Evolutionary conservation across 2,888 invertebrate species (phyloP).

Genomic region (Mimas tiliae): DNA sequence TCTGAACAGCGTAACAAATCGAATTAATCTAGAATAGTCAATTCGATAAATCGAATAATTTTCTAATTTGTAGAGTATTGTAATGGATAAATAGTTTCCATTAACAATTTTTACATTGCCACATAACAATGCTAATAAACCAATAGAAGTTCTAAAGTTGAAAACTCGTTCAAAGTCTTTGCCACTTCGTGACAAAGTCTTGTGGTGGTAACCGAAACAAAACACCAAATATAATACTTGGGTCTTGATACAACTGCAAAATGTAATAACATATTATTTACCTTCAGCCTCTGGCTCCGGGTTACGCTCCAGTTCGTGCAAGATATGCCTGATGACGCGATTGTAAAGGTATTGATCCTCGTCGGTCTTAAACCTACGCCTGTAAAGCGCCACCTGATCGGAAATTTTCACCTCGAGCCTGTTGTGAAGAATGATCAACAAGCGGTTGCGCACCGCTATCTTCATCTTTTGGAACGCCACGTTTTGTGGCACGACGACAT

Average conservation of each 20-base stretch:
- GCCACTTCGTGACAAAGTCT: not conserved
- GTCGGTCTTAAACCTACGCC: constrained; percentile 18
- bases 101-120: not conserved
- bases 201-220: not conserved
- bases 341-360: constrained; percentile 14
- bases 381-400: constrained; percentile 1
- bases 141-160: no score
- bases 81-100: not conserved
- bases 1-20: not conserved
- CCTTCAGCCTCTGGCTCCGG: not conserved
- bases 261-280: not conserved
- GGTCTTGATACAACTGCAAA: not conserved
- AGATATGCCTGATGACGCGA: constrained; percentile 11
- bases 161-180: not conserved
- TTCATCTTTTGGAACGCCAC: constrained; percentile 5
- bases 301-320: not conserved
- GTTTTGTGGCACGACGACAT: constrained; percentile 3
- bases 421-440: constrained; percentile 12
- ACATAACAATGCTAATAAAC: not conserved
- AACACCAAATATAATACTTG: not conserved
- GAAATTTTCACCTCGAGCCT: constrained; percentile 10
- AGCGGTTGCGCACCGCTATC: not conserved
- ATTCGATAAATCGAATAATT: not conserved
- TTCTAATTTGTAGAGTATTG: not conserved
- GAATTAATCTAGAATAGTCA: not conserved